Evolutionary conservation across 2,888 invertebrate species (phyloP).

Genomic region (Dasypolia templi): DNA sequence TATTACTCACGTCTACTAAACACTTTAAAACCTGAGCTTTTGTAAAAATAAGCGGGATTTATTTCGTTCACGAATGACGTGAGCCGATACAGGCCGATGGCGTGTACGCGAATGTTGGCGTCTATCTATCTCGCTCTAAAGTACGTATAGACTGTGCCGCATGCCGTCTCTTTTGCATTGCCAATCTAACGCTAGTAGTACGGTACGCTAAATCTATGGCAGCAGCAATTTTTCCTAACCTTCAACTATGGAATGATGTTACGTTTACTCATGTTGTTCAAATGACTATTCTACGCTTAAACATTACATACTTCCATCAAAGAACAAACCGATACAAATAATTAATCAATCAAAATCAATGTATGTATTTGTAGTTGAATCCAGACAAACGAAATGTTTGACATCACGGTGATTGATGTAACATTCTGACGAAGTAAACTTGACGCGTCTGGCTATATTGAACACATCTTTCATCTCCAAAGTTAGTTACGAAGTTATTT

Average conservation of each 20-base stretch:
- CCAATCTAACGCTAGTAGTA: too few species aligned
- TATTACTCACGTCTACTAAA: too few species aligned
- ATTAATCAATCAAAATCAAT: constrained; percentile 34
- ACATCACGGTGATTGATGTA: constrained; percentile 38
- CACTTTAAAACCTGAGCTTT: too few species aligned
- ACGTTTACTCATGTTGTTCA: not conserved
- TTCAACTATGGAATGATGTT: not conserved
- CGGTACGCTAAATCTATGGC: too few species aligned
- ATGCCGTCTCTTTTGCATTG: too few species aligned
- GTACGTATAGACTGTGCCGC: too few species aligned
- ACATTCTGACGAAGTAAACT: constrained; percentile 21
- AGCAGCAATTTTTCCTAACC: not conserved
- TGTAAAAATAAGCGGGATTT: too few species aligned
- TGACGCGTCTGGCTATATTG: not conserved
- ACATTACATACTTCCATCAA: not conserved
- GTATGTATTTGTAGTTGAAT: constrained; percentile 14
- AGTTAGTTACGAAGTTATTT: constrained; percentile 18
- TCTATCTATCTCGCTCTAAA: too few species aligned
- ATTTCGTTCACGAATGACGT: too few species aligned
- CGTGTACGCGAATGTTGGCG: too few species aligned
- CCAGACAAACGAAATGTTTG: constrained; percentile 36
- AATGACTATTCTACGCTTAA: not conserved
- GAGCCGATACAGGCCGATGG: too few species aligned
- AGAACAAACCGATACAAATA: constrained; percentile 22
- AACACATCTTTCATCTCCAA: constrained; percentile 16